Evolutionary conservation across 2,888 invertebrate genomes (phyloP), one percentile per base, ranked within the genome.

Genomic region (Conops quadrifasciatus): DNA sequence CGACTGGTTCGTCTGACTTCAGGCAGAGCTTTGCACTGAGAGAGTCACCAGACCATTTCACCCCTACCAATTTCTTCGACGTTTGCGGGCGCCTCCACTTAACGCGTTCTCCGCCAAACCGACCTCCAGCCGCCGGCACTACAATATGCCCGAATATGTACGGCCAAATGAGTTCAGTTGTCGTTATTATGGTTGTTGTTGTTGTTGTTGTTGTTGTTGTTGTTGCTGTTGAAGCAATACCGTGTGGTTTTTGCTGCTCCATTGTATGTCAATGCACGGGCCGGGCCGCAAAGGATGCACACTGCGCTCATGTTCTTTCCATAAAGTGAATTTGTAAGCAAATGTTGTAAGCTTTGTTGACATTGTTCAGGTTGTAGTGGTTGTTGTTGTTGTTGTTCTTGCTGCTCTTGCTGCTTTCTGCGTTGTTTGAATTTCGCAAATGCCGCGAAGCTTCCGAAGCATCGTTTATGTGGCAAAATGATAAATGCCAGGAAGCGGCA

Each of bases 401-500:
- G n/a, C 19, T 26, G 28, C 9, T 36, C 9, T 49, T 56, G 53
- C 47, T 36, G 36, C 36, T 36, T n/a, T n/a, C n/a, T n/a, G n/a
- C n/a, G n/a, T n/a, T 47, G 43, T 28, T n/a, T 49, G 60, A 21
- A 47, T 30, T 30, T 26, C 65, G 28, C 24, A 67, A 67, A 63
- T 67, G 28, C 56, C 59, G 69, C 62, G 24, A 66, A 53, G 66
- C 69, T 66, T 72, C 59, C 59, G 60, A 26, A 58, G 68, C 62
- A 19, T 36, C 71, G 65, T 73, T 73, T 65, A 73, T 71, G 58
- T 67, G 67, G 70, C 70, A 28, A 71, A 71, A 73, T 73, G 72
- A 70, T 73, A 71, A 70, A 73, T 67, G 67, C 28, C 24, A 24
- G 58, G 28, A 58, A 9, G 2, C 62, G 16, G 30, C 60, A 51